Base-by-base conservation (phyloP, 2,888 invertebrate genomes). In the Thyatira batis region DNA sequence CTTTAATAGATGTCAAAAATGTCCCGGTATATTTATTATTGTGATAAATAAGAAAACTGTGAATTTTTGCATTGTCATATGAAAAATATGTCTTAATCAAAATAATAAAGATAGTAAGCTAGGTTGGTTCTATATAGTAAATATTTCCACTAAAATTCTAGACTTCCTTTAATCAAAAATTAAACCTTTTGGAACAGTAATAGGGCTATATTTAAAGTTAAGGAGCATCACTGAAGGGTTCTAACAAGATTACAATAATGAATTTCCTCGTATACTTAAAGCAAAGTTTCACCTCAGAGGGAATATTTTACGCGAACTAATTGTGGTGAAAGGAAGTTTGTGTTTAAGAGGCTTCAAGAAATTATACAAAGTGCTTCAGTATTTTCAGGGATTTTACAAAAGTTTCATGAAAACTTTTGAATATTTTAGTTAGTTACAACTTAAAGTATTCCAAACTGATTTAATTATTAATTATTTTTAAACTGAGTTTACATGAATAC, bases 231-330 rank as follows among this genome's bases (percentile, higher is more conserved):
- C 55, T 57, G 17, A 39, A 39, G 17, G 8, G 17, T 39, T 17
- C 73, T 69, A 75, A 77, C 53, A 65, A 65, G 58, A 71, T 76
- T 69, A 73, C 63, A 71, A 76, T 80, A 78, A 80, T 76, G 62
- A 80, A 70, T 63, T 69, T 63, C 51, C 60, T 60, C 48, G 72
- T 70, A 76, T 69, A 58, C 67, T 52, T 56, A 58, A 52, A 17
- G 25, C 20, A 10, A 20, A 48, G 27, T 17, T 48, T 48, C 20
- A 27, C 78, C 78, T 78, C 84, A 84, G 78, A 89, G 73, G 60
- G 89, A 89, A 90, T 90, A 89, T 88, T 89, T 87, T 80, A 89
- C 69, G 67, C 61, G 65, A 68, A 68, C 76, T 84, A 86, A 88
- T 89, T 84, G 76, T 80, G 67, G 76, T 73, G 81, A 76, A 82